A percentile compares a stretch with the other conserved stretches of the same genome.
Conservation (phyloP, 2,797 vertebrate species). For the Melanotaenia maccullochi region DNA sequence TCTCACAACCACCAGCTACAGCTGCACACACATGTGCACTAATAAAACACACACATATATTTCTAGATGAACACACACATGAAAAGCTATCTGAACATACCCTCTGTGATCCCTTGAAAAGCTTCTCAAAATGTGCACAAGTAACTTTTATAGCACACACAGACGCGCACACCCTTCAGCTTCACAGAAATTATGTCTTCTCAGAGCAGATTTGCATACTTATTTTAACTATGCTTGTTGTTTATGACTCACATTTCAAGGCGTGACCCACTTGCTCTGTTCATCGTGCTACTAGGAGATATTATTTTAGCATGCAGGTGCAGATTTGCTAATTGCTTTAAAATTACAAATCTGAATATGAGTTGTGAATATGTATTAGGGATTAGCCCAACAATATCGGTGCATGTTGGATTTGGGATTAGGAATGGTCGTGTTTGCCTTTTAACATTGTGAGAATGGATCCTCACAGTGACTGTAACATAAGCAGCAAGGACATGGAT, state of each 20-base stretch:
- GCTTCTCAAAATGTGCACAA: conserved; percentile 58
- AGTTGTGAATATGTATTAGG: conserved; percentile 11
- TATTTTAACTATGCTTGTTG: conserved; percentile 68
- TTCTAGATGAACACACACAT: conserved; percentile 32
- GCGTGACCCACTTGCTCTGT: conserved; percentile 74
- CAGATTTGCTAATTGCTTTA: conserved; percentile 63
- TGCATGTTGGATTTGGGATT: conserved; percentile 17
- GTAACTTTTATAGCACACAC: conserved; percentile 43
- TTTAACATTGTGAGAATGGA: not conserved
- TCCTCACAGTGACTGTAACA: conserved; percentile 9
- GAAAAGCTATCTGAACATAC: conserved; percentile 62
- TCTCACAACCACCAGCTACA: conserved; percentile 36
- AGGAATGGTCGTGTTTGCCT: conserved; percentile 3
- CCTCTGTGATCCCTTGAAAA: conserved; percentile 63
- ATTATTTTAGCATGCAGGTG: conserved; percentile 45
- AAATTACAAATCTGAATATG: conserved; percentile 31
- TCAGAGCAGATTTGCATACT: conserved; percentile 69
- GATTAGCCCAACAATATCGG: conserved; percentile 31
- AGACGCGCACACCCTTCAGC: conserved; percentile 30
- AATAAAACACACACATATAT: conserved; percentile 3
- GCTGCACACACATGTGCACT: conserved; percentile 1
- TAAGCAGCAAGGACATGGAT: not conserved
- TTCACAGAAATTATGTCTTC: conserved; percentile 55
- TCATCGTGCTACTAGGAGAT: conserved; percentile 66
- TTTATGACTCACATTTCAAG: conserved; percentile 62